These are phyloP conservation scores for Clamator glandarius DNA, from an alignment of 2,797 vertebrate genomes.

Conservation along the genomic window DNA sequence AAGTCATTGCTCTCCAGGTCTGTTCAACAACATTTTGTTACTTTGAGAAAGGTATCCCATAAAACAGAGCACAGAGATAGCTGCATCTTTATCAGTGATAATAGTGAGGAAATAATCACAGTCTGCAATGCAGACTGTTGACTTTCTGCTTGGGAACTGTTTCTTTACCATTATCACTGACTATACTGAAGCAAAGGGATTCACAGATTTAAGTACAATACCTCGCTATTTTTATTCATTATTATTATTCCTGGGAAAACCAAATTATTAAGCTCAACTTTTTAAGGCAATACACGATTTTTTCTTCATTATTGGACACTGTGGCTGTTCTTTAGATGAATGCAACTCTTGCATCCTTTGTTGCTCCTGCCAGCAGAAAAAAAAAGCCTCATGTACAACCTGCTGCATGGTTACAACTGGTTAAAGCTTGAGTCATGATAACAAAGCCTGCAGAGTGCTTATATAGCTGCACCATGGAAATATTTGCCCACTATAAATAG, in stretches of 20 bases:
- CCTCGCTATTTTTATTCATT: neutral
- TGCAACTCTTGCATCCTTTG: neutral
- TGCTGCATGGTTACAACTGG: neutral
- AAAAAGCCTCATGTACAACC: neutral
- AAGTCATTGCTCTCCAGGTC: neutral
- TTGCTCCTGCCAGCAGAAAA: neutral
- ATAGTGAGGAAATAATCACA: neutral
- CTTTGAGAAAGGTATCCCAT: neutral
- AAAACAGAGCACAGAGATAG: neutral
- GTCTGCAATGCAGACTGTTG: neutral
- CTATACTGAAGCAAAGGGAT: neutral
- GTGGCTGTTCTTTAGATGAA: neutral
- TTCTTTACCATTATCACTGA: neutral
- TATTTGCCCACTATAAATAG: conserved; percentile 59
- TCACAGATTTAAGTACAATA: neutral
- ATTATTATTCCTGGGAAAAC: neutral
- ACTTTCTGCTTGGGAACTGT: neutral
- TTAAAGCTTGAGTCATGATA: neutral
- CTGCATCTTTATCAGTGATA: neutral
- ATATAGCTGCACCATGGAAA: neutral
- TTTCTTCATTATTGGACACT: neutral
- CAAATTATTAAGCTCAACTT: neutral
- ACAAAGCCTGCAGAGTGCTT: neutral
- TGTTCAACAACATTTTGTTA: neutral
- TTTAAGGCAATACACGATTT: neutral